Percentiles rank a stretch among this genome's conserved stretches.
Evolutionary conservation across 1,140 invertebrate species (phyloP).

Genomic region (Drosophila tristis): DNA sequence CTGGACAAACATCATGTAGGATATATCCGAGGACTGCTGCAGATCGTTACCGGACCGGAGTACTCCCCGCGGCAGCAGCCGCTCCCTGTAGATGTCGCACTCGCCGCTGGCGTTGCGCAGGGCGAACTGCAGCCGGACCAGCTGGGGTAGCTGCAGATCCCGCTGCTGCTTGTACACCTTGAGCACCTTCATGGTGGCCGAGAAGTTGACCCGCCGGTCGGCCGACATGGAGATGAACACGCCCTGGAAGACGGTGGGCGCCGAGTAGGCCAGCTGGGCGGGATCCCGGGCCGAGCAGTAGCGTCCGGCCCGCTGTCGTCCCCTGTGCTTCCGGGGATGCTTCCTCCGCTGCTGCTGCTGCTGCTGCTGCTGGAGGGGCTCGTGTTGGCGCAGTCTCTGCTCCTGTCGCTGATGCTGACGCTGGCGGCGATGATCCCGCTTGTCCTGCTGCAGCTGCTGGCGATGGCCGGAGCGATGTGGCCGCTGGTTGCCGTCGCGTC

Average conservation of each 20-base stretch:
- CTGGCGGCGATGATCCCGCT: slow-evolving; percentile 39
- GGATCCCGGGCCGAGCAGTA: slow-evolving; percentile 87
- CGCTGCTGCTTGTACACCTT: slow-evolving; percentile 87
- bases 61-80: slow-evolving; percentile 79
- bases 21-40: slow-evolving; percentile 86
- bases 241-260: slow-evolving; percentile 88
- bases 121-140: slow-evolving; percentile 75
- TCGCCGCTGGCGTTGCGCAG: slow-evolving; percentile 75
- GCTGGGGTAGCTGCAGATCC: slow-evolving; percentile 84
- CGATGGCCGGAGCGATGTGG: slow-evolving; percentile 48
- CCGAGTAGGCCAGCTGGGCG: slow-evolving; percentile 86
- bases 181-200: slow-evolving; percentile 88
- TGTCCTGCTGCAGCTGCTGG: slow-evolving; percentile 46
- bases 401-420: slow-evolving; percentile 38
- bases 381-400: slow-evolving; percentile 28
- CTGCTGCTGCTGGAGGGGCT: slow-evolving; percentile 26
- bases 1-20: slow-evolving; percentile 88
- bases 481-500: slow-evolving; percentile 59
- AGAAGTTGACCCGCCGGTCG: slow-evolving; percentile 86
- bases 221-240: slow-evolving; percentile 87
- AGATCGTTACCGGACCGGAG: slow-evolving; percentile 86
- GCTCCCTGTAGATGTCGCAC: slow-evolving; percentile 82
- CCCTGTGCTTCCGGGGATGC: slow-evolving; percentile 58
- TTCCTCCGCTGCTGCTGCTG: slow-evolving; percentile 52
- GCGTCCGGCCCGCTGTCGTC: slow-evolving; percentile 76